Evolutionary conservation across 2,113 vertebrate genomes (phyloP), one percentile per base, ranked within the genome.

Genomic region (Sialia sialis): DNA sequence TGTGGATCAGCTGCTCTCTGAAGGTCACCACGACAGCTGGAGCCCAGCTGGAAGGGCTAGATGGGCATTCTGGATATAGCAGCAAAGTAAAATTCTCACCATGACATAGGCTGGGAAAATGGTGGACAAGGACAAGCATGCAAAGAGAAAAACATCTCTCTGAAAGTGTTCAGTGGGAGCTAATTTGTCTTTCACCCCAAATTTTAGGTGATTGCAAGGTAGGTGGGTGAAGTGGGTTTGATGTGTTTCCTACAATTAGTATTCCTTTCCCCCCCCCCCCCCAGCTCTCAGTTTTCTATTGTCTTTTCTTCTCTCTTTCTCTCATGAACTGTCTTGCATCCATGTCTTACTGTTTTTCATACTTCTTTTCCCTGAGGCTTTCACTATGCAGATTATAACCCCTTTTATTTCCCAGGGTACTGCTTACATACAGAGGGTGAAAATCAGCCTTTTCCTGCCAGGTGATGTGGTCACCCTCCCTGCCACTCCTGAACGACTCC

Each of bases 361-460:
- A 39, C 11, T 85, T 73, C 62, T 89, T 80, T 82, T 79, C 55
- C 78, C 23, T 76, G 38, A 89, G 80, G 89, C 62, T 89, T 94
- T 88, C 63, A 26, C 29, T 77, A 5, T 54, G 83, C 60, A 86
- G 70, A 88, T 90, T 86, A 67, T 48, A 84, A 49, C 20, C 22
- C 39, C 18, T 77, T 94, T 81, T 43, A 60, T 78, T 86, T 96
- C 91, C 75, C 85, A 88, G 29, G 76, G 56, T 75, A 49, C 48
- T 83, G 75, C 82, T 94, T 67, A 86, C 9, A 62, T 20, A 93
- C 34, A 67, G 30, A 44, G 56, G 52, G 54, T 49, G 82, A 88
- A 94, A 94, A 41, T 60, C 82, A 83, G 75, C 64, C 79, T 87
- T 84, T 88, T 88, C 51, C 92, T 77, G 64, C 72, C 63, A 78